A percentile compares a stretch with the other conserved stretches of the same genome.
phyloP scores from a whole-genome alignment of 2,113 vertebrate genomes.

The Sylvia atricapilla region DNA sequence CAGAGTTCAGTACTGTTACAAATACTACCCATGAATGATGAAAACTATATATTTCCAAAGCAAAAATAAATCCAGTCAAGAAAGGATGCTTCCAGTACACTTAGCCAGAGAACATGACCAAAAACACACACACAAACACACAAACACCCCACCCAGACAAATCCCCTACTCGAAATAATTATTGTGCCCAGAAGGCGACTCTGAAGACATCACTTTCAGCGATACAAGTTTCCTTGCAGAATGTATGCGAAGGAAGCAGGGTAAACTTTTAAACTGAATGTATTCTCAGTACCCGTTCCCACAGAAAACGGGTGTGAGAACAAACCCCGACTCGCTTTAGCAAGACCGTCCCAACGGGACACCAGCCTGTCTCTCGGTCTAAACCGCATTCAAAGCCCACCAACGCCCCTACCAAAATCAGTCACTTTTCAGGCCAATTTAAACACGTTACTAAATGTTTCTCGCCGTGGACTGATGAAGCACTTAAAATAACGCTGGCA shows the following conservation, averaged over 20 bases:
- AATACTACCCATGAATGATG: neutral
- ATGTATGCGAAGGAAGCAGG: neutral
- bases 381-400: neutral
- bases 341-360: neutral
- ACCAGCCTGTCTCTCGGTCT: neutral
- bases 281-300: neutral
- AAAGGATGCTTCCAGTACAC: neutral
- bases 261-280: neutral
- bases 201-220: neutral
- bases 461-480: neutral
- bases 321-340: neutral
- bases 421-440: neutral
- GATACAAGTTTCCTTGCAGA: neutral
- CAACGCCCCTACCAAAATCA: neutral
- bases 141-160: neutral
- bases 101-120: no score
- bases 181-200: neutral
- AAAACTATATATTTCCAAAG: neutral
- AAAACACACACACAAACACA: no score
- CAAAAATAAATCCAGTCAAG: neutral
- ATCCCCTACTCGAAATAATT: rapidly evolving
- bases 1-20: neutral
- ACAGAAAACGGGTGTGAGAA: neutral
- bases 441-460: neutral
- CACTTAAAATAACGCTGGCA: neutral